Evolutionary conservation across 1,140 invertebrate species (phyloP).

Genomic region (Hypsibius dujardini): DNA sequence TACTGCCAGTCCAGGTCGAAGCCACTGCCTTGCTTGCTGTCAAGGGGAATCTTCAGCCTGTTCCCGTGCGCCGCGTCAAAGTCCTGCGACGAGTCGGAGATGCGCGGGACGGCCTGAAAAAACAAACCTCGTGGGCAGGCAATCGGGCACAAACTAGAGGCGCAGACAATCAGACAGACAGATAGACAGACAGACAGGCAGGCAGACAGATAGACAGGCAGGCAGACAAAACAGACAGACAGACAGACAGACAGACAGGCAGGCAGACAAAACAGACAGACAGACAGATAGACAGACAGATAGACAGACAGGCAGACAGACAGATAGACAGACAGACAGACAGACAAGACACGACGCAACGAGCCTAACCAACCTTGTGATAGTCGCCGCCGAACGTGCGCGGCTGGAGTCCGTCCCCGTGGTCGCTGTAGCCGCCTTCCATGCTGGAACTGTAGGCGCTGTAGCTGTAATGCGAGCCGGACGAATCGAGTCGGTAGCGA

Average conservation of each 20-base stretch:
- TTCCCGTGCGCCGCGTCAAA: constrained; percentile 7
- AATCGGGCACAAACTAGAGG: no score
- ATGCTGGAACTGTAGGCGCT: neutral
- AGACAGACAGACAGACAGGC: no score
- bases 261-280: no score
- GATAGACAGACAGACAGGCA: no score
- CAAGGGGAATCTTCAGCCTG: neutral
- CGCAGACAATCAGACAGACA: no score
- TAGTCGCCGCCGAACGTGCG: constrained; percentile 2
- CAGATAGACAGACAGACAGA: no score
- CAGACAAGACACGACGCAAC: no score
- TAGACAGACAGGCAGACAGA: no score
- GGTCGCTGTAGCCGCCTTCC: neutral
- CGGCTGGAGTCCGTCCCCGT: neutral
- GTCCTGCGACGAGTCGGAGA: neutral
- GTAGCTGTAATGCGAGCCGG: neutral
- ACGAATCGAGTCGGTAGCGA: neutral
- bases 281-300: no score
- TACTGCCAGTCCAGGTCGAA: constrained; percentile 17
- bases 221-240: no score
- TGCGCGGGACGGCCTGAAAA: neutral
- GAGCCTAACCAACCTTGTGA: neutral
- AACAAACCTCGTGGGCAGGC: neutral
- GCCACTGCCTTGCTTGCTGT: neutral
- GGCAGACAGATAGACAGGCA: no score